Base-by-base conservation (phyloP, 2,113 vertebrate species). In the Pelodiscus sinensis region DNA sequence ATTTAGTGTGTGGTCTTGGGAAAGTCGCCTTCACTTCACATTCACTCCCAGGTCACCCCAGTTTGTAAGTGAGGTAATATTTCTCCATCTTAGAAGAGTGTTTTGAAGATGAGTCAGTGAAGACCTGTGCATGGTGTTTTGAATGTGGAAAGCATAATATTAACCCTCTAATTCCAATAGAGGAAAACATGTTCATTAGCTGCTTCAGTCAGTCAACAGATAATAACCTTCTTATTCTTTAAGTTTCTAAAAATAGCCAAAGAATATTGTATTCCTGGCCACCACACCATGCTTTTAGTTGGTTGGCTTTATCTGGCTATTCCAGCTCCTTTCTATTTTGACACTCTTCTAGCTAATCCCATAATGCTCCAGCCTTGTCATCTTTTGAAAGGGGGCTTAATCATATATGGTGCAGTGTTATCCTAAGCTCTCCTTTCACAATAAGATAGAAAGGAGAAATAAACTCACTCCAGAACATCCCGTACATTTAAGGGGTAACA, bases 381-480 rank as follows among this genome's bases (percentile, higher is more conserved):
- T 54, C 80, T 50, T 22, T 90, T 51, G 78, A 90, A 90, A 88
- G 57, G 27, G 16, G 35, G 27, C 62, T 94, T 85, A 84, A 96
- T 91, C 78, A 89, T 94, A 95, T 78, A 86, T 75, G 55, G 79
- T 82, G 65, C 38, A 88, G 79, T 60, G 19, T 1, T 58, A 88
- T 90, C 90, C 85, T 86, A 85, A 73, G 2, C 31, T 77, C 29
- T 79, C 84, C 50, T 82, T 29, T 94, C 62, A 62, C 60, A 88
- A 82, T 5, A 11, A 82, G 35, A 56, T 35, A 22, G 54, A 89
- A 51, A 3, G 62, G 81, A 3, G 29, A 81, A 68, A 58, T 16
- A 87, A 57, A 68, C 25, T 24, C 57, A 14, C 87, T 3, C 11
- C 58, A 51, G 0, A 0, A 14, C 44, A 13, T 0, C 2, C 68